Conservation (phyloP, 2,888 invertebrate species). For the Stomorhina lunata region DNA sequence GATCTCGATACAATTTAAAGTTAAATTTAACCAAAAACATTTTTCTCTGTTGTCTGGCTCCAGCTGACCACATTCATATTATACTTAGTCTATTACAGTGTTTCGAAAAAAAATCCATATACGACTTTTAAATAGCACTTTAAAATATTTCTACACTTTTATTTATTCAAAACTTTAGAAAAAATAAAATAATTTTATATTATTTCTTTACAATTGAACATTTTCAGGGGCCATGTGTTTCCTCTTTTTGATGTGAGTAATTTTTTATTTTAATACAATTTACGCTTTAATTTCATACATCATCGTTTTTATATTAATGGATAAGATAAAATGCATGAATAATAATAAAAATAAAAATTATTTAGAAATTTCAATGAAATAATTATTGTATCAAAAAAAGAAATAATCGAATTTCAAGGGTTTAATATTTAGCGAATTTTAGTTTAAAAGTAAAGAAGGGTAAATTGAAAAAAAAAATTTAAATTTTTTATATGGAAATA, state of each 20-base stretch:
- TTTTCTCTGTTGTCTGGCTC: too few species aligned
- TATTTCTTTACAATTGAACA: conserved; percentile 22
- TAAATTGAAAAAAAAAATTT: too few species aligned
- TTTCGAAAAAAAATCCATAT: too few species aligned
- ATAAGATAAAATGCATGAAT: conserved; percentile 74
- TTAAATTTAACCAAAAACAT: too few species aligned
- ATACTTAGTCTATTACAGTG: too few species aligned
- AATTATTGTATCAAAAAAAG: neutral
- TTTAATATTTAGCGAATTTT: conserved; percentile 32
- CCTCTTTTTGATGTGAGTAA: conserved; percentile 12
- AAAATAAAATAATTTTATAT: too few species aligned
- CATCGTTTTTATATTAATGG: conserved; percentile 77
- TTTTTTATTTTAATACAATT: conserved; percentile 55
- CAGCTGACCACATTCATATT: too few species aligned
- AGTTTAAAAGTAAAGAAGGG: neutral
- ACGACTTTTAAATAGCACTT: conserved; percentile 31
- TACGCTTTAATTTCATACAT: conserved; percentile 74
- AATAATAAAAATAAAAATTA: neutral
- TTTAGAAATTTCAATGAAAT: conserved; percentile 4
- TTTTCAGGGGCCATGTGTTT: conserved; percentile 50
- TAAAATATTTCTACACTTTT: conserved; percentile 48
- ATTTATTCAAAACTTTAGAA: neutral
- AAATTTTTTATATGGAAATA: too few species aligned
- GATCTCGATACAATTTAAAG: too few species aligned
- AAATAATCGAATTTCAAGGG: conserved; percentile 23